These are phyloP conservation scores for Merluccius polli DNA, from an alignment of 2,797 vertebrate species.

Conservation along the genomic window DNA sequence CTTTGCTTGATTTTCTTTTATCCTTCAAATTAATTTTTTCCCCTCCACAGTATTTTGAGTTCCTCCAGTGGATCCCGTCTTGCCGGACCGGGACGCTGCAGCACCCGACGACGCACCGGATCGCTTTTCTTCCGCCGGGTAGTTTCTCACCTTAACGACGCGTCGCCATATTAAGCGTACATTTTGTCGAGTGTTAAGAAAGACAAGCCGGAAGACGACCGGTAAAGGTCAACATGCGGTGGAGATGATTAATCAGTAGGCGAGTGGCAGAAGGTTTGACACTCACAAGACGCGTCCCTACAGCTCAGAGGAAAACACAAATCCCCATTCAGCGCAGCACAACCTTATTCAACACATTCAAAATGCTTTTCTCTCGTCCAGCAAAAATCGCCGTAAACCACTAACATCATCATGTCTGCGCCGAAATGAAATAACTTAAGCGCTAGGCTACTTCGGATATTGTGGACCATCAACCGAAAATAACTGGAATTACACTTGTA, in stretches of 20 bases:
- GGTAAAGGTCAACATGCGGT: not conserved
- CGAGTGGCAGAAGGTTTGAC: not conserved
- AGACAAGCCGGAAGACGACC: not conserved
- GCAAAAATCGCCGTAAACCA: not conserved
- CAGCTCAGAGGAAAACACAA: not conserved
- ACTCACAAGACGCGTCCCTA: not conserved
- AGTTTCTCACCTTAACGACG: slow-evolving; percentile 11
- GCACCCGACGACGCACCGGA: too few species aligned
- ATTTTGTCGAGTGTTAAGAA: too few species aligned
- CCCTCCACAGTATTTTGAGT: not conserved
- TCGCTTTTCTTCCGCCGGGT: too few species aligned
- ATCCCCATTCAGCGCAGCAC: not conserved
- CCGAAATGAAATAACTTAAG: not conserved
- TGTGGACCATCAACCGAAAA: not conserved
- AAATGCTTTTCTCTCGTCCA: not conserved
- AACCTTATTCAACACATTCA: not conserved
- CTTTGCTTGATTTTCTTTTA: not conserved
- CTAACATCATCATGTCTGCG: not conserved
- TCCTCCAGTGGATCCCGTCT: not conserved
- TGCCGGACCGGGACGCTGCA: too few species aligned
- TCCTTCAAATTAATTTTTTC: not conserved
- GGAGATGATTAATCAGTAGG: not conserved
- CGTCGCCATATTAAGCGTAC: not conserved
- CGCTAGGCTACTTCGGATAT: not conserved
- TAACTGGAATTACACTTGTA: not conserved